phyloP scores from a whole-genome alignment of 2,888 invertebrate species.

The Linnaemya vulpina region DNA sequence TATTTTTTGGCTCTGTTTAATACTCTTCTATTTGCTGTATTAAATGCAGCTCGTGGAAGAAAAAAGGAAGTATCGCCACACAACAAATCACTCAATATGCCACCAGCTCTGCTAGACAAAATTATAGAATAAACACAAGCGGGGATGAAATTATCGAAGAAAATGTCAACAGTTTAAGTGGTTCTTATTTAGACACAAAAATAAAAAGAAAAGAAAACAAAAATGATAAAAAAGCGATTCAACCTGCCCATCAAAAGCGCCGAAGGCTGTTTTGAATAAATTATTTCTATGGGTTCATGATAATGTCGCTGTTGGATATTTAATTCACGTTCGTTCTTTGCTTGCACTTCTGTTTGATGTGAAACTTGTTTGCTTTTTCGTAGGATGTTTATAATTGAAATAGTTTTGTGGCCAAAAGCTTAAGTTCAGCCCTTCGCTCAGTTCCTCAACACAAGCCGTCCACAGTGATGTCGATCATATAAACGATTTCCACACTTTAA shows the following conservation, averaged over 20 bases:
- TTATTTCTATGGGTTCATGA: constrained; percentile 44
- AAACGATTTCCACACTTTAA: too few species aligned
- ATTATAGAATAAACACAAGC: constrained; percentile 78
- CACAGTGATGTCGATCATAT: background rate
- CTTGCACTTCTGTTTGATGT: background rate
- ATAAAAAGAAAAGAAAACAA: background rate
- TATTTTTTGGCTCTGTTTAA: background rate
- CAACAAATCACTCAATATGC: constrained; percentile 11
- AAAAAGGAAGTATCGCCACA: background rate
- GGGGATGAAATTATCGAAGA: constrained; percentile 74
- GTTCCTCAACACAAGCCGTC: background rate
- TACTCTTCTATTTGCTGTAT: constrained; percentile 8
- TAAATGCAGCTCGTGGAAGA: constrained; percentile 25
- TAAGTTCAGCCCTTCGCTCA: background rate
- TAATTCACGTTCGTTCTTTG: background rate
- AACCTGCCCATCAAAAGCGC: constrained; percentile 76
- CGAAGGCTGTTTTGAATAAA: constrained; percentile 70
- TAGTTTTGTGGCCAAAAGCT: background rate
- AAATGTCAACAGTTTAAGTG: constrained; percentile 81
- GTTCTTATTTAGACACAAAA: constrained; percentile 75
- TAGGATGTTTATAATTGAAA: background rate
- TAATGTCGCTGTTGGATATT: constrained; percentile 33
- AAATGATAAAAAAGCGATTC: constrained; percentile 58
- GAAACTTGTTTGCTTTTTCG: background rate
- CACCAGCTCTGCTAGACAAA: constrained; percentile 78